These are phyloP conservation scores for Oreocharis arfaki DNA, from an alignment of 2,113 vertebrate genomes.

Conservation along the genomic window DNA sequence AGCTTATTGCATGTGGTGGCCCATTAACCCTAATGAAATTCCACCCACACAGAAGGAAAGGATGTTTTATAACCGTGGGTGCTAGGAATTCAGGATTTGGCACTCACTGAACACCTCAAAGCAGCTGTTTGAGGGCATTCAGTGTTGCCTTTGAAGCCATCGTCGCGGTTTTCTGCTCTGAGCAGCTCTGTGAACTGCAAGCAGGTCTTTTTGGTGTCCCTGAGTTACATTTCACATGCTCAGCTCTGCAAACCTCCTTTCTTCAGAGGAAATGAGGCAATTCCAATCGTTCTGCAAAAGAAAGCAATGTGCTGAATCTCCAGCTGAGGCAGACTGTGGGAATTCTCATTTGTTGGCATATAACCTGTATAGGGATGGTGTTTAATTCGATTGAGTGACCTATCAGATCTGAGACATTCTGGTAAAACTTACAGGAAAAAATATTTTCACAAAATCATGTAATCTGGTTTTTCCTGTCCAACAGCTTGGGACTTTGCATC, in stretches of 20 bases:
- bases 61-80: not conserved
- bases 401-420: not conserved
- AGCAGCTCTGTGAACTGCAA: not conserved
- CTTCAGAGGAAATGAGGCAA: not conserved
- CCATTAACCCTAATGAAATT: not conserved
- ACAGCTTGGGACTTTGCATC: not conserved
- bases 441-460: not conserved
- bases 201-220: not conserved
- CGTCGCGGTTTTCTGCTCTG: fast-evolving
- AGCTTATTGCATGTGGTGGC: not conserved
- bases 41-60: not conserved
- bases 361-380: not conserved
- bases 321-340: not conserved
- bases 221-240: not conserved
- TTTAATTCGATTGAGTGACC: not conserved
- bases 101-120: not conserved
- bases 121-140: not conserved
- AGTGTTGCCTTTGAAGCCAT: not conserved
- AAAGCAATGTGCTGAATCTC: not conserved
- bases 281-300: not conserved
- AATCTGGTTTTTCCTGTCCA: not conserved
- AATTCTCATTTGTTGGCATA: not conserved
- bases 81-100: not conserved
- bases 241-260: not conserved
- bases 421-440: not conserved